Evolutionary conservation across 2,113 vertebrate species (phyloP).

Genomic region (Mirza zaza): DNA sequence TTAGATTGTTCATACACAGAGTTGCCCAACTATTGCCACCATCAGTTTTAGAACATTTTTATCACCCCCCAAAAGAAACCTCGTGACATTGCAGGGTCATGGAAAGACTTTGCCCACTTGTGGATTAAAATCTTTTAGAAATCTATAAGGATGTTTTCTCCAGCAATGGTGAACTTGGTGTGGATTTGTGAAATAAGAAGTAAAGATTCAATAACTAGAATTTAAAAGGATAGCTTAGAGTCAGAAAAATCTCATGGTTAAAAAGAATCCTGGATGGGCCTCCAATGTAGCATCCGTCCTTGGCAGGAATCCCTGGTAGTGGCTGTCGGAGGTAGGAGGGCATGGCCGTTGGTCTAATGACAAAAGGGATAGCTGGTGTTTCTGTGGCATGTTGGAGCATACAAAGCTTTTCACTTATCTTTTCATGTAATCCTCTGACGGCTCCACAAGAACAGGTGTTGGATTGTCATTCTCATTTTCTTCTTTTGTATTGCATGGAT

Average conservation of each 20-base stretch:
- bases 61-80: neutral
- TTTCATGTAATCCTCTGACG: fast-evolving
- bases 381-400: neutral
- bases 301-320: neutral
- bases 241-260: neutral
- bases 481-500: neutral
- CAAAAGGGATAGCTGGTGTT: neutral
- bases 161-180: neutral
- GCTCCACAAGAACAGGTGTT: no score
- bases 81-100: neutral
- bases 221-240: neutral
- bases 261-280: neutral
- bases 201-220: neutral
- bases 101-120: neutral
- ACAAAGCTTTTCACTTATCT: neutral
- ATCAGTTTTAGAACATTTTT: neutral
- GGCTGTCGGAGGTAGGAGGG: neutral
- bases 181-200: neutral
- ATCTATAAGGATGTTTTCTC: neutral
- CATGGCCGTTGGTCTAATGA: no score
- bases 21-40: no score
- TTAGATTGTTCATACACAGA: neutral
- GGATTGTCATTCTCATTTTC: neutral
- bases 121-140: neutral
- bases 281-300: fast-evolving